These are phyloP conservation scores for Dissostichus mawsoni DNA, from an alignment of 2,113 vertebrate genomes.

Conservation along the genomic window DNA sequence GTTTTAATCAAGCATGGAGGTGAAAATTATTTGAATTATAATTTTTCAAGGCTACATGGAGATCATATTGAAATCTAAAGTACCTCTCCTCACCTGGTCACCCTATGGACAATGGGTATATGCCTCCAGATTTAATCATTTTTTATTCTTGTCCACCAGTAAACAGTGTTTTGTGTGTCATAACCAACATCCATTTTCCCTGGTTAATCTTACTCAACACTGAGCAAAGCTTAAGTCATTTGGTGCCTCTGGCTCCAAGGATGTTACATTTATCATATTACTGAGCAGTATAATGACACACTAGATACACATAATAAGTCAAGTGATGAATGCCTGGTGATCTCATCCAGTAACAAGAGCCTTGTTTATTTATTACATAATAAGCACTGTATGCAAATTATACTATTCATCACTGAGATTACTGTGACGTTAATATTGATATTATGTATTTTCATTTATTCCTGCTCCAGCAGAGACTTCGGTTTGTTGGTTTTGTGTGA, in stretches of 20 bases:
- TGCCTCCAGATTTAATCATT: background rate
- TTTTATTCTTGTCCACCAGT: background rate
- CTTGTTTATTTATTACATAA: slow-evolving; percentile 57
- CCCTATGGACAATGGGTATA: background rate
- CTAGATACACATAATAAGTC: slow-evolving; percentile 41
- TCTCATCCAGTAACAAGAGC: slow-evolving; percentile 28
- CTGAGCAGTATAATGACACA: slow-evolving; percentile 39
- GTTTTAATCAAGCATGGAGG: no score
- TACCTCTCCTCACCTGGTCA: no score
- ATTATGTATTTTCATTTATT: slow-evolving; percentile 11
- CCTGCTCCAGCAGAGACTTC: background rate
- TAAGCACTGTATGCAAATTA: slow-evolving; percentile 53
- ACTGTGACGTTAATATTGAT: slow-evolving; percentile 32
- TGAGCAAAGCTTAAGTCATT: slow-evolving; percentile 28
- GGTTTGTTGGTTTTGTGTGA: slow-evolving; percentile 14
- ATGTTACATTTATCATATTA: slow-evolving; percentile 54
- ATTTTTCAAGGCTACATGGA: background rate
- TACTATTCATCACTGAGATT: slow-evolving; percentile 49
- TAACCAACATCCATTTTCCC: slow-evolving; percentile 6
- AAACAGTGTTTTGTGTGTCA: slow-evolving; percentile 1
- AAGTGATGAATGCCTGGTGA: slow-evolving; percentile 45
- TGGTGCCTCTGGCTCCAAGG: slow-evolving; percentile 32
- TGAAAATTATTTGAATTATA: no score
- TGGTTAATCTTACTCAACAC: slow-evolving; percentile 41
- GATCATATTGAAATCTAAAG: background rate